phyloP scores from a whole-genome alignment of 2,797 vertebrate species.

The Falco rusticolus region DNA sequence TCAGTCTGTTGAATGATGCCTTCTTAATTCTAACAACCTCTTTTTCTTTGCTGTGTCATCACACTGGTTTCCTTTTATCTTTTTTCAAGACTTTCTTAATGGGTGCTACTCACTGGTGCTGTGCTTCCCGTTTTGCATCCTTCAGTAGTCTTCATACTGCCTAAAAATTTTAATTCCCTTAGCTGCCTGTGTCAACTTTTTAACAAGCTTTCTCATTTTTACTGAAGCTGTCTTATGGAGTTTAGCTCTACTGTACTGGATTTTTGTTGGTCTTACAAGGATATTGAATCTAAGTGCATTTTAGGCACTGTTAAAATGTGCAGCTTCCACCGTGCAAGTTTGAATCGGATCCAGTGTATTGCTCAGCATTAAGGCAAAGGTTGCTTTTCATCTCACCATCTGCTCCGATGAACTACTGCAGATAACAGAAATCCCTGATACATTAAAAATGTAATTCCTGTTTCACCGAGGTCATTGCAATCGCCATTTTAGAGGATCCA shows the following conservation, averaged over 20 bases:
- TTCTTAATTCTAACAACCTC: background rate
- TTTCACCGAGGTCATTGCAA: background rate
- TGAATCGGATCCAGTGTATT: background rate
- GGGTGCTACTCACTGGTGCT: background rate
- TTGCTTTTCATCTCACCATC: conserved; percentile 14
- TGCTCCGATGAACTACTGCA: background rate
- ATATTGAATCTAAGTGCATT: background rate
- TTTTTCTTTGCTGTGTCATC: background rate
- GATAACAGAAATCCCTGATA: background rate
- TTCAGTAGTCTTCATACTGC: background rate
- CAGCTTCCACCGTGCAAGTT: background rate
- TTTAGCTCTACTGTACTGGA: background rate
- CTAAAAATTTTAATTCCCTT: background rate
- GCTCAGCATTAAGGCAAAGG: background rate
- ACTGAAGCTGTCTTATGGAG: background rate
- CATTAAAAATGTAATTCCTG: background rate
- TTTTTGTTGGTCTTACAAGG: background rate
- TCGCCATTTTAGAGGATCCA: background rate
- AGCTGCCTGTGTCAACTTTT: background rate
- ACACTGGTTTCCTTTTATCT: background rate
- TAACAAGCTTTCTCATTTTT: background rate
- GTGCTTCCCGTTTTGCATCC: background rate
- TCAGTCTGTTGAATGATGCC: background rate
- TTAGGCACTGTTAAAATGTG: background rate
- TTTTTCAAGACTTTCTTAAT: background rate